Base-by-base conservation (phyloP, 2,888 invertebrate genomes). In the Choristoneura rosaceana region DNA sequence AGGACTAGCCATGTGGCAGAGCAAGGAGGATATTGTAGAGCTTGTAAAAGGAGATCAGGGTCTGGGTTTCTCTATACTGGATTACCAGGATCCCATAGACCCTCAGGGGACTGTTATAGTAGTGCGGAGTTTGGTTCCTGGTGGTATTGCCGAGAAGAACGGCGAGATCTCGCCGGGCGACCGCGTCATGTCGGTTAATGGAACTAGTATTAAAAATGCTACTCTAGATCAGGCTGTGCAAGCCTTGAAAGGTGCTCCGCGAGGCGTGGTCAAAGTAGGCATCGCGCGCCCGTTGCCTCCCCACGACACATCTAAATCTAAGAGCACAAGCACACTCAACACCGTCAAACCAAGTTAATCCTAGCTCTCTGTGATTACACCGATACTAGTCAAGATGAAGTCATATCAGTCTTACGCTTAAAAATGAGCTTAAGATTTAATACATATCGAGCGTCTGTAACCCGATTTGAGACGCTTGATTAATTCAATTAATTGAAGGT, bases 31-130 rank as follows among this genome's bases (percentile, higher is more conserved):
- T 80, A 96, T 97, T 82, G 97, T 99, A 76, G 97, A 98, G 87
- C 95, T 99, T 76, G 95, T 96, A 73, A 99, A 99, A 94, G 98
- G 98, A 79, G 99, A 99, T 85, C 96, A 98, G 82, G 99, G 99
- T 67, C 96, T 99, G 75, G 99, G 99, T 76, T 99, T 99, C 95
- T 99, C 99, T 79, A 99, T 99, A 84, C 95, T 99, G 77, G 99
- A 98, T 93, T 98, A 98, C 92, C 98, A 98, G 96, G 99, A 99
- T 94, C 99, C 99, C 55, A 95, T 99, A 85, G 99, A 99, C 94
- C 96, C 98, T 71, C 97, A 97, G 83, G 98, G 98, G 83, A 99
- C 99, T 79, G 99, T 99, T 80, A 99, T 99, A 90, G 99, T 99
- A 76, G 98, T 99, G 81, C 96, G 99, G 82, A 99, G 99, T 86